These are phyloP conservation scores for Brotula barbata DNA, from an alignment of 2,797 vertebrate genomes.

Conservation along the genomic window DNA sequence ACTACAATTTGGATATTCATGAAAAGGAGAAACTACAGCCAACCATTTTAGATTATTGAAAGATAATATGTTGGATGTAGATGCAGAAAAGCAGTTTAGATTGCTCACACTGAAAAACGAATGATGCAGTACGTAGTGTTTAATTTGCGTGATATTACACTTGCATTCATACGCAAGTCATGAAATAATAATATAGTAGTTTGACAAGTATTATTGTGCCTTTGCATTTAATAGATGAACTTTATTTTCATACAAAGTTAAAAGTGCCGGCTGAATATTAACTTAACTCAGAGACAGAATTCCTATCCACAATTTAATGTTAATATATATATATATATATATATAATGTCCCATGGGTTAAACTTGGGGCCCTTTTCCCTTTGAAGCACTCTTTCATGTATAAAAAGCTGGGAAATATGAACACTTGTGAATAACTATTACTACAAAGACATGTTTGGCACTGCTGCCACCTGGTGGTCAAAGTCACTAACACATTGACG, in stretches of 20 bases:
- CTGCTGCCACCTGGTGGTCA: constrained; percentile 56
- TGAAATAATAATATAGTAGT: no score
- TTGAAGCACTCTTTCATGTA: background rate
- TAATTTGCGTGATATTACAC: background rate
- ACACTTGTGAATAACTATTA: background rate
- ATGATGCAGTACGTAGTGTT: no score
- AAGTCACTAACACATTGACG: background rate
- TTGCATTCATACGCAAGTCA: background rate
- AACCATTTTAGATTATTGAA: no score
- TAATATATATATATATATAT: background rate
- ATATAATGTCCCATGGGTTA: background rate
- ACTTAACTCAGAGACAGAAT: no score
- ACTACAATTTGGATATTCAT: no score
- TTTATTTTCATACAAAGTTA: constrained; percentile 8
- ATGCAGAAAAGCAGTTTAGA: no score
- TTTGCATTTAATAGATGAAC: constrained; percentile 2
- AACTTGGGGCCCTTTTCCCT: no score
- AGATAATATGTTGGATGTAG: no score
- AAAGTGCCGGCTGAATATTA: no score
- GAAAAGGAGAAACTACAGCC: no score
- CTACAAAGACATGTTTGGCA: background rate
- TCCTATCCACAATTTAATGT: no score
- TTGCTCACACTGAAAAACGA: no score
- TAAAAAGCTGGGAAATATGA: background rate
- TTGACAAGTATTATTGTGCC: background rate